These are phyloP conservation scores for Calameuta idolon DNA, from an alignment of 2,888 invertebrate species.

Conservation along the genomic window DNA sequence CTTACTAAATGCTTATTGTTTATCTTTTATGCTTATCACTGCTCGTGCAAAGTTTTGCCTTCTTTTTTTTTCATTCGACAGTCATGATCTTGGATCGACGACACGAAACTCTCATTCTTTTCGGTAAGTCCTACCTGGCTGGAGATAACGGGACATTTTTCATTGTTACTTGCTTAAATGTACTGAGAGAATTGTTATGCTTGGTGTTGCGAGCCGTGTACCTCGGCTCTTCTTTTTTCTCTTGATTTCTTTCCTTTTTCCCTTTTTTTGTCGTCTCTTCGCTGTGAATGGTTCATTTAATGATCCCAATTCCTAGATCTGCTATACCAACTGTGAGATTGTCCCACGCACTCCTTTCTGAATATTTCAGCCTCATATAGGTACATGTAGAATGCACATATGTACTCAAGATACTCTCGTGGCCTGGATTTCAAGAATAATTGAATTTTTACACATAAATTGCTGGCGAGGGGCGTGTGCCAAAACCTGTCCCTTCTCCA, in stretches of 20 bases:
- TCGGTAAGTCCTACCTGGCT: background rate
- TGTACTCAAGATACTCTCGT: constrained; percentile 19
- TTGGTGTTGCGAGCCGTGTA: background rate
- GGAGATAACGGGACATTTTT: constrained; percentile 22
- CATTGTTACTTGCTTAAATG: constrained; percentile 16
- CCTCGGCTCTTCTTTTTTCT: background rate
- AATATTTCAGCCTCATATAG: background rate
- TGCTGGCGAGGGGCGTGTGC: constrained; percentile 36
- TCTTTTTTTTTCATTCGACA: background rate
- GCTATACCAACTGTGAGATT: constrained; percentile 36
- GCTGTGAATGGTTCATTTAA: constrained; percentile 2
- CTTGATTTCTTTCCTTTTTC: background rate
- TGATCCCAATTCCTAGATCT: constrained; percentile 36
- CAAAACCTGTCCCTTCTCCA: constrained; percentile 20
- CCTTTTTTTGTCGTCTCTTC: background rate
- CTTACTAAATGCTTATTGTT: background rate
- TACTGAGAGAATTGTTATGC: background rate
- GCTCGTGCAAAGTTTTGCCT: background rate
- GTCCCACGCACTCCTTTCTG: constrained; percentile 48
- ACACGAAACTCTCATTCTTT: background rate
- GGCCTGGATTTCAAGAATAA: constrained; percentile 42
- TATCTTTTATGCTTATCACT: background rate
- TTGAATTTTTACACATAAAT: constrained; percentile 28
- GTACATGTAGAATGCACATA: background rate
- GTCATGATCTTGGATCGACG: background rate